Conservation (phyloP, 2,113 vertebrate species). For the Mobula birostris region DNA sequence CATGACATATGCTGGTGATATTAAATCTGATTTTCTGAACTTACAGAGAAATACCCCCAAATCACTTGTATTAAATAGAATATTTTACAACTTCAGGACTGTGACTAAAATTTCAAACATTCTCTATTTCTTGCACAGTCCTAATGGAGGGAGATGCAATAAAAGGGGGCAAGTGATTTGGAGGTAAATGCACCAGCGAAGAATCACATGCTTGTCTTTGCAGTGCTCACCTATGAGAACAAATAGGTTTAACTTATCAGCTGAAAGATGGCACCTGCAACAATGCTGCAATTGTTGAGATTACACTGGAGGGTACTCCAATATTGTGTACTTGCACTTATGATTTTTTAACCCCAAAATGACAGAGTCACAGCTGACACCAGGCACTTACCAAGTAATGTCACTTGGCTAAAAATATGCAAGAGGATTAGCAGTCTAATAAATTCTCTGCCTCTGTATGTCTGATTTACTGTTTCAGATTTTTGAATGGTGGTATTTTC, state of each 20-base stretch:
- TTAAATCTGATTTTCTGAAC: too few relatives aligned
- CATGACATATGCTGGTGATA: too few relatives aligned
- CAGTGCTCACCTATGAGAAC: neutral
- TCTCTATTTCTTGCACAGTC: too few relatives aligned
- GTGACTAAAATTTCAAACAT: too few relatives aligned
- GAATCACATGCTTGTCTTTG: neutral
- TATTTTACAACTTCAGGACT: neutral
- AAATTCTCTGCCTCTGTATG: neutral
- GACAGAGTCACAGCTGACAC: too few relatives aligned
- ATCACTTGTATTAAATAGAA: too few relatives aligned
- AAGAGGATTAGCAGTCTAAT: neutral
- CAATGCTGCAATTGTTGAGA: neutral
- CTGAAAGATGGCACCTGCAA: neutral
- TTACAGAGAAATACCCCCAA: neutral
- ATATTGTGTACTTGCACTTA: neutral
- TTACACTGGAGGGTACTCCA: neutral
- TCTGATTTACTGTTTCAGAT: conserved; percentile 59
- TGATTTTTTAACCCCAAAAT: neutral
- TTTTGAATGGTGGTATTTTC: conserved; percentile 99
- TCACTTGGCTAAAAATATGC: neutral
- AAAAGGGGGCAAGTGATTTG: neutral
- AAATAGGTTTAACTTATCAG: neutral
- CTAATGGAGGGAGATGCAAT: neutral
- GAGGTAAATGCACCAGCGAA: neutral
- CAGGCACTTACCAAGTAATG: neutral